Percentiles rank a stretch among this genome's conserved stretches.
phyloP scores from a whole-genome alignment of 2,797 vertebrate species.

The Sebastes baramenuke region DNA sequence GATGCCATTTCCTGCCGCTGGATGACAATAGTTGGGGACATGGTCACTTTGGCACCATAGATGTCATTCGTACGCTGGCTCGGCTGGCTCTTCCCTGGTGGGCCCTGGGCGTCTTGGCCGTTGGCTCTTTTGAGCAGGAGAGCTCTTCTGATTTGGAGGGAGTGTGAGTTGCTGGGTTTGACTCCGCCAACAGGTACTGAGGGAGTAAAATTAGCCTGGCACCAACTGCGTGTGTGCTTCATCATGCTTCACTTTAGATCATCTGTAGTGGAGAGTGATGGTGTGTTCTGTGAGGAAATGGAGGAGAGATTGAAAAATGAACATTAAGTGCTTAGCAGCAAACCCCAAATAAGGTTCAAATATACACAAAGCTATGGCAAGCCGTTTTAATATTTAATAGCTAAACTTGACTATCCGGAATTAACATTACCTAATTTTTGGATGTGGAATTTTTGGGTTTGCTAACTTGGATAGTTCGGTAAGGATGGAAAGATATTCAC shows the following conservation, averaged over 20 bases:
- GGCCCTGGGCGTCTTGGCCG: conserved; percentile 73
- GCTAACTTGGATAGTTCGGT: too few species aligned
- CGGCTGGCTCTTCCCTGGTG: conserved; percentile 72
- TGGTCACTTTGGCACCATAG: conserved; percentile 55
- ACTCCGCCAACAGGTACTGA: conserved; percentile 79
- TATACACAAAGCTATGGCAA: neutral
- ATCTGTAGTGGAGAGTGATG: neutral
- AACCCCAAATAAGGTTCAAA: neutral
- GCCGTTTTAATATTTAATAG: too few species aligned
- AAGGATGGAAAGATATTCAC: too few species aligned
- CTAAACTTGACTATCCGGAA: too few species aligned
- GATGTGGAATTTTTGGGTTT: too few species aligned
- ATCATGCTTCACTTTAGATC: conserved; percentile 70
- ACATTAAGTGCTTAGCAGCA: neutral
- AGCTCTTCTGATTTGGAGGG: conserved; percentile 77
- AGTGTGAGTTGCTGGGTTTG: conserved; percentile 76
- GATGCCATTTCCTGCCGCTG: conserved; percentile 91
- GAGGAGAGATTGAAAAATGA: neutral
- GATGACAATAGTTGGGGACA: conserved; percentile 83
- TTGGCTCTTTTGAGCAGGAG: conserved; percentile 78
- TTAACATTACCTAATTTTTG: too few species aligned
- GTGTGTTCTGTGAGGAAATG: neutral
- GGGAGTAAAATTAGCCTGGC: conserved; percentile 78
- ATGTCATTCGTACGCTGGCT: conserved; percentile 22
- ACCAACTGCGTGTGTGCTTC: conserved; percentile 79